These are phyloP conservation scores for Euura saliciscinereae DNA, from an alignment of 1,140 invertebrate genomes.

Conservation along the genomic window DNA sequence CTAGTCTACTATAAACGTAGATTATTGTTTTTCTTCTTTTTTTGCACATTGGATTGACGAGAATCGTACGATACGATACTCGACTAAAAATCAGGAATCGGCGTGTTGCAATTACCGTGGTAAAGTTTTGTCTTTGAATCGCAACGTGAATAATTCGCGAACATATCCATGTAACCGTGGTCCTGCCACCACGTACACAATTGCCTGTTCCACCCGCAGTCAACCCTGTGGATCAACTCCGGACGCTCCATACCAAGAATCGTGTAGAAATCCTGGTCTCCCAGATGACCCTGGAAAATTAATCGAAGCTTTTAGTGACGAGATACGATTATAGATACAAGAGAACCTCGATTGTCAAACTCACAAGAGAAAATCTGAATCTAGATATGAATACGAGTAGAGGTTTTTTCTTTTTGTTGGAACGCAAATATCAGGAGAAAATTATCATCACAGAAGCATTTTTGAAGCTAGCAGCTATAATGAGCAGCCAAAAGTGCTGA, in stretches of 20 bases:
- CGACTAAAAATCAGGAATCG: conserved; percentile 65
- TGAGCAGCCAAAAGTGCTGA: no score
- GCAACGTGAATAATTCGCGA: conserved; percentile 78
- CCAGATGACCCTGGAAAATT: conserved; percentile 75
- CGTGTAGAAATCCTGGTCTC: conserved; percentile 89
- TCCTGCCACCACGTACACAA: conserved; percentile 85
- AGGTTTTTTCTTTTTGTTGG: background rate
- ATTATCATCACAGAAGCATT: no score
- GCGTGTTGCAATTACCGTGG: conserved; percentile 87
- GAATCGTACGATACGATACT: no score
- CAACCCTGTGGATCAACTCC: conserved; percentile 75
- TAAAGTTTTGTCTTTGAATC: conserved; percentile 74
- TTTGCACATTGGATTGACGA: background rate
- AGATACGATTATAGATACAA: conserved; percentile 17
- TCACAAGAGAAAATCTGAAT: background rate
- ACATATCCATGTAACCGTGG: conserved; percentile 79
- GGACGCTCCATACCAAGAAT: conserved; percentile 75
- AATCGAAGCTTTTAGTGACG: background rate
- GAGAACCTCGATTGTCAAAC: background rate
- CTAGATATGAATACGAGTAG: background rate
- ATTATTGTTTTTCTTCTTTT: background rate
- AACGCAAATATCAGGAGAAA: no score
- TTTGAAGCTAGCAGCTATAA: no score
- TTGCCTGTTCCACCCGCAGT: conserved; percentile 86
- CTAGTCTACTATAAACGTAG: no score